Evolutionary conservation across 2,113 vertebrate genomes (phyloP).

Genomic region (Irena cyanogastra): DNA sequence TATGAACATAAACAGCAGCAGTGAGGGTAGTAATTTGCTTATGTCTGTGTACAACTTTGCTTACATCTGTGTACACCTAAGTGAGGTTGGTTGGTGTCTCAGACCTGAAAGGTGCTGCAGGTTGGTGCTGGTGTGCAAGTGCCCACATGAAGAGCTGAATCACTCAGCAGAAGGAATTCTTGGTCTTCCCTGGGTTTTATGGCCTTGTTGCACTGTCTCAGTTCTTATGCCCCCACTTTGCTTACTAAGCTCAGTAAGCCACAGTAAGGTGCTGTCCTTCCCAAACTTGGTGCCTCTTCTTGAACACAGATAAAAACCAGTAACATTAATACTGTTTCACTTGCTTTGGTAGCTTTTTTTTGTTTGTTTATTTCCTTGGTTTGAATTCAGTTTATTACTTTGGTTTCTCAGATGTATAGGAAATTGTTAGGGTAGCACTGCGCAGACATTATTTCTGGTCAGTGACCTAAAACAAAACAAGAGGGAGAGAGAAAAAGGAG

Average conservation of each 20-base stretch:
- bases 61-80: background rate
- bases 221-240: background rate
- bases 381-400: slow-evolving; percentile 11
- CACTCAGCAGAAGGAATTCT: background rate
- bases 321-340: background rate
- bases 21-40: background rate
- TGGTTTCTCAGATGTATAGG: slow-evolving; percentile 26
- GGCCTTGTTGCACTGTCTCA: background rate
- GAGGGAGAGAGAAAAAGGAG: background rate
- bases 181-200: background rate
- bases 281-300: background rate
- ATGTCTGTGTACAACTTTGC: background rate
- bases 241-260: background rate
- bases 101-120: background rate
- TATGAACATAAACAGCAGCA: background rate
- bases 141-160: background rate
- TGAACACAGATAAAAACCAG: background rate
- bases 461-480: background rate
- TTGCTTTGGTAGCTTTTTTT: background rate
- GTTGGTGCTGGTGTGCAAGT: background rate
- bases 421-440: slow-evolving; percentile 6
- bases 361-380: background rate
- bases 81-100: background rate
- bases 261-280: background rate
- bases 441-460: background rate